A percentile compares a stretch with the other conserved stretches of the same genome.
Evolutionary conservation across 2,888 invertebrate genomes (phyloP).

Genomic region (Exocentrus adspersus): DNA sequence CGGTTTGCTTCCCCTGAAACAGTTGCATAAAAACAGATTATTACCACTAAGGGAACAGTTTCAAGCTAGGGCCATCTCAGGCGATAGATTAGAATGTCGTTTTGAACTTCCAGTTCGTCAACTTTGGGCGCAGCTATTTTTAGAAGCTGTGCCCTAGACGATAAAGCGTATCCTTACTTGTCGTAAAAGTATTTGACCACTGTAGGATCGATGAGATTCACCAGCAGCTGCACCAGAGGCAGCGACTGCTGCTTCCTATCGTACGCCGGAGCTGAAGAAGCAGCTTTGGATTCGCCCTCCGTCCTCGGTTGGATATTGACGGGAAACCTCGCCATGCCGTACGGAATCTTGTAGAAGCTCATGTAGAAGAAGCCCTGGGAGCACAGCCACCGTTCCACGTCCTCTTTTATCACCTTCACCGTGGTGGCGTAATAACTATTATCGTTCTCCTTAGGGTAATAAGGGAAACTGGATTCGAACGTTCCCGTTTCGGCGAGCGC

Average conservation of each 20-base stretch:
- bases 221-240: constrained; percentile 55
- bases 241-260: constrained; percentile 27
- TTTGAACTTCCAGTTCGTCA: too few relatives aligned
- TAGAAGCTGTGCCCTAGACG: too few relatives aligned
- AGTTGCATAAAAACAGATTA: too few relatives aligned
- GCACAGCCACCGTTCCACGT: constrained; percentile 62
- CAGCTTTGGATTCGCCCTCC: too few relatives aligned
- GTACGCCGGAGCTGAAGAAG: too few relatives aligned
- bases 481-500: background rate
- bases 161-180: constrained; percentile 36
- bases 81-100: too few relatives aligned
- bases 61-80: too few relatives aligned
- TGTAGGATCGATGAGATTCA: constrained; percentile 51
- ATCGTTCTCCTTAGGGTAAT: constrained; percentile 47
- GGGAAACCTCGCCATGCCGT: constrained; percentile 45
- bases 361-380: constrained; percentile 54
- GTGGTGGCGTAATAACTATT: constrained; percentile 44
- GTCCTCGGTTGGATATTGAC: constrained; percentile 26
- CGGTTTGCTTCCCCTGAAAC: constrained; percentile 29
- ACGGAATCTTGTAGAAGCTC: constrained; percentile 53
- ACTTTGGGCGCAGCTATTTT: too few relatives aligned
- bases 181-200: constrained; percentile 43
- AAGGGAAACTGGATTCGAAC: constrained; percentile 46
- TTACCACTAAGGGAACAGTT: too few relatives aligned
- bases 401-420: constrained; percentile 49